phyloP scores from a whole-genome alignment of 2,888 invertebrate genomes.

The Drosophila setosimentum region DNA sequence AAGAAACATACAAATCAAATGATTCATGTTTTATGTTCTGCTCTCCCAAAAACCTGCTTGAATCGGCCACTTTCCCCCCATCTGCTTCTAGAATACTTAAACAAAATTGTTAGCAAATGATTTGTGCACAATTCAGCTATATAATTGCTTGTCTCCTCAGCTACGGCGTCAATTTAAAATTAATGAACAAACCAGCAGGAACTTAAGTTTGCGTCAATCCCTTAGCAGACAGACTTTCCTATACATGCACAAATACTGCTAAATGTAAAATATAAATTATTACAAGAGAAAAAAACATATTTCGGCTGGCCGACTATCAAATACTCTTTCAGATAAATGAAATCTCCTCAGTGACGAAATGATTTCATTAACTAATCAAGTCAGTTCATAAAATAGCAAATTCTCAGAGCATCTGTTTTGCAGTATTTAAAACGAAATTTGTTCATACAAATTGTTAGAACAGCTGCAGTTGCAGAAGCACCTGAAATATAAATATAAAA shows the following conservation, averaged over 20 bases:
- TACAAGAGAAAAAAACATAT: neutral
- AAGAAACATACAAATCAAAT: neutral
- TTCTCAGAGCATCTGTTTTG: neutral
- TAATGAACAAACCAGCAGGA: conserved; percentile 52
- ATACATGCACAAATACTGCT: neutral
- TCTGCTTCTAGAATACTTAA: conserved; percentile 14
- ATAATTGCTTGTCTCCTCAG: neutral
- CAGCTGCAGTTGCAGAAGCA: conserved; percentile 24
- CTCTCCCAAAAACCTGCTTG: neutral
- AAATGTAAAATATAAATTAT: neutral
- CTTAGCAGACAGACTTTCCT: conserved; percentile 46
- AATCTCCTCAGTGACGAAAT: neutral
- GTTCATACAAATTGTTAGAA: conserved; percentile 27
- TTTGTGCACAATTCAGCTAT: conserved; percentile 9
- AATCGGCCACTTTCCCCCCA: conserved; percentile 5
- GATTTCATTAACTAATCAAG: neutral
- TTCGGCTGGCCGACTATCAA: neutral
- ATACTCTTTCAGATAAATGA: neutral
- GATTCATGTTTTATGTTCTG: neutral
- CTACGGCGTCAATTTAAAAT: conserved; percentile 42
- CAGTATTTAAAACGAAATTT: neutral
- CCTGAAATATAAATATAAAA: conserved; percentile 14
- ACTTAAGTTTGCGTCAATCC: conserved; percentile 58
- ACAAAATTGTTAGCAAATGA: conserved; percentile 27
- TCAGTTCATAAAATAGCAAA: neutral